phyloP scores from a whole-genome alignment of 2,113 vertebrate species.

The Myotis yumanensis region DNA sequence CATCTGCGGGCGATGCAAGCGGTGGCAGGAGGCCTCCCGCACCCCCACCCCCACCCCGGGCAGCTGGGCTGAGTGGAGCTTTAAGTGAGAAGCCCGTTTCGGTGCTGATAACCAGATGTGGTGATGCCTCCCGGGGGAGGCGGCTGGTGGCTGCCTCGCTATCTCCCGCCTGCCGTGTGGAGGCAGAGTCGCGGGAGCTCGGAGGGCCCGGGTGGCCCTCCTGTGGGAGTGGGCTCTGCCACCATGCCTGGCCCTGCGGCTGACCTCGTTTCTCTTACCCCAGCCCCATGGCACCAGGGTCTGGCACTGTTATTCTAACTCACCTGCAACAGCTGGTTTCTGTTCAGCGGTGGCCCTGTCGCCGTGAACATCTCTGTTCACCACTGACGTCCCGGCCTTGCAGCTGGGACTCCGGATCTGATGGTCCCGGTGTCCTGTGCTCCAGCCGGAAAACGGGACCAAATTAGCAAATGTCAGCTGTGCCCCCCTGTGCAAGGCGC shows the following conservation, averaged over 20 bases:
- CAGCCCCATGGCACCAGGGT: background rate
- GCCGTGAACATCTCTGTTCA: background rate
- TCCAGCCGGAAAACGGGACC: no score
- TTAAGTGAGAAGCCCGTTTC: conserved; percentile 23
- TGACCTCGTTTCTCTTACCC: conserved; percentile 45
- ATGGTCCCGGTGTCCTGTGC: no score
- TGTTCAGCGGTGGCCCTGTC: background rate
- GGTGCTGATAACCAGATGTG: background rate
- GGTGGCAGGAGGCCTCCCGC: background rate
- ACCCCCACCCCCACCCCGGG: background rate
- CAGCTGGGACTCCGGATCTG: background rate
- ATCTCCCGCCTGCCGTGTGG: background rate
- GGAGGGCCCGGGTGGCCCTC: background rate
- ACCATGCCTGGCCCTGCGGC: background rate
- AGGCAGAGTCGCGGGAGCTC: background rate
- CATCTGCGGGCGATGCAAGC: background rate
- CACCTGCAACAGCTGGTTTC: background rate
- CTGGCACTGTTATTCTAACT: no score
- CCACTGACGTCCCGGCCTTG: background rate
- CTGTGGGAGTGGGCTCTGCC: background rate
- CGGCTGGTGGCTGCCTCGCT: background rate
- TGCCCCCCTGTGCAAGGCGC: background rate
- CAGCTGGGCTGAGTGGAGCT: background rate
- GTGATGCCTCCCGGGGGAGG: background rate
- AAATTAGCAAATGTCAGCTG: background rate